Percentiles rank a stretch among this genome's conserved stretches.
Evolutionary conservation across 2,113 vertebrate species (phyloP).

Genomic region (Antechinus flavipes): DNA sequence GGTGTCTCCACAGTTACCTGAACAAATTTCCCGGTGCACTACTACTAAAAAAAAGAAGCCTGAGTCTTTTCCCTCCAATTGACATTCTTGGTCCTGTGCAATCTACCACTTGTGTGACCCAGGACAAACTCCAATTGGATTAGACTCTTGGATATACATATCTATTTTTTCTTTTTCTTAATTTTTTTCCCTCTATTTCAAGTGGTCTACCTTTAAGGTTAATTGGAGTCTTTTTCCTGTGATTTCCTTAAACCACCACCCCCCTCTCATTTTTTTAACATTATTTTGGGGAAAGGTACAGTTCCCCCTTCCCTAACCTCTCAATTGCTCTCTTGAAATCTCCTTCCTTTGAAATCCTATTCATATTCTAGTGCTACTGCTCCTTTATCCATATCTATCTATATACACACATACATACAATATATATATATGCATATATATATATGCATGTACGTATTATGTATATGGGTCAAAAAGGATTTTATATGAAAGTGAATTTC

Average conservation of each 20-base stretch:
- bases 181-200: neutral
- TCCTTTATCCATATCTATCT: neutral
- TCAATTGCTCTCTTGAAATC: neutral
- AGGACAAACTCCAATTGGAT: neutral
- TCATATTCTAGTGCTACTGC: neutral
- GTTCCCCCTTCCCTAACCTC: neutral
- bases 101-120: neutral
- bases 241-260: neutral
- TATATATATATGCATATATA: too few species aligned
- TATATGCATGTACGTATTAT: too few species aligned
- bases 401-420: too few species aligned
- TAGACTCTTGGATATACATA: too few species aligned
- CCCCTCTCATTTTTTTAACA: too few species aligned
- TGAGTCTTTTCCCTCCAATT: fast-evolving
- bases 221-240: neutral
- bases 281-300: too few species aligned
- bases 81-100: too few species aligned
- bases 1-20: neutral
- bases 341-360: neutral
- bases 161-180: too few species aligned
- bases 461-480: neutral
- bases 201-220: too few species aligned
- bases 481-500: neutral
- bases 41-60: neutral
- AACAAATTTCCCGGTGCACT: neutral